A percentile compares a stretch with the other conserved stretches of the same genome.
These are phyloP conservation scores for Buceros bicornis DNA, from an alignment of 2,797 vertebrate species.

Conservation along the genomic window DNA sequence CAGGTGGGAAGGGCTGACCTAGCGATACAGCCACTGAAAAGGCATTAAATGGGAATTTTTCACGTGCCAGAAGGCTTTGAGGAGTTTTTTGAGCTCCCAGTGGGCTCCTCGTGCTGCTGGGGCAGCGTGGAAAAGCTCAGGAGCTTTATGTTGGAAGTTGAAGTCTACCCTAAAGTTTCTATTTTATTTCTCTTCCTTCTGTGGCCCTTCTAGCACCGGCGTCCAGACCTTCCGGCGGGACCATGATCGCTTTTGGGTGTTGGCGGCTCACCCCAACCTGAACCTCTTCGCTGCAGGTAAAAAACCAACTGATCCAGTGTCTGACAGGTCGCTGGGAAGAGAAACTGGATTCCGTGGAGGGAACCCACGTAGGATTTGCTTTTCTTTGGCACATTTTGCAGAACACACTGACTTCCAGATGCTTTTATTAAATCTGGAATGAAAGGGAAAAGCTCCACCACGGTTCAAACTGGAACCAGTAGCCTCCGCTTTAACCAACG, in stretches of 20 bases:
- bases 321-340: neutral
- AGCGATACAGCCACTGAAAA: neutral
- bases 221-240: constrained; percentile 97
- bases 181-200: neutral
- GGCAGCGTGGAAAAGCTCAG: neutral
- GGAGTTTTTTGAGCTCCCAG: neutral
- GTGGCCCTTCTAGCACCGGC: constrained; percentile 82
- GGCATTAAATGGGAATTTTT: no score
- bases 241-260: constrained; percentile 97
- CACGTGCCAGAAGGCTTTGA: neutral
- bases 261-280: constrained; percentile 96
- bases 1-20: neutral
- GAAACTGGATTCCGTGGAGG: neutral
- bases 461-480: neutral
- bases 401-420: neutral
- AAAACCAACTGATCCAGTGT: neutral
- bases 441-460: no score
- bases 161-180: neutral
- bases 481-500: no score
- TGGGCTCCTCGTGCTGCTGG: accelerated
- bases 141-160: neutral
- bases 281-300: constrained; percentile 97
- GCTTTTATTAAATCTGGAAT: neutral
- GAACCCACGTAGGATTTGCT: neutral
- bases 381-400: neutral